Evolutionary conservation across 1,140 invertebrate species (phyloP).

Genomic region (Drosophila lacteicornis): DNA sequence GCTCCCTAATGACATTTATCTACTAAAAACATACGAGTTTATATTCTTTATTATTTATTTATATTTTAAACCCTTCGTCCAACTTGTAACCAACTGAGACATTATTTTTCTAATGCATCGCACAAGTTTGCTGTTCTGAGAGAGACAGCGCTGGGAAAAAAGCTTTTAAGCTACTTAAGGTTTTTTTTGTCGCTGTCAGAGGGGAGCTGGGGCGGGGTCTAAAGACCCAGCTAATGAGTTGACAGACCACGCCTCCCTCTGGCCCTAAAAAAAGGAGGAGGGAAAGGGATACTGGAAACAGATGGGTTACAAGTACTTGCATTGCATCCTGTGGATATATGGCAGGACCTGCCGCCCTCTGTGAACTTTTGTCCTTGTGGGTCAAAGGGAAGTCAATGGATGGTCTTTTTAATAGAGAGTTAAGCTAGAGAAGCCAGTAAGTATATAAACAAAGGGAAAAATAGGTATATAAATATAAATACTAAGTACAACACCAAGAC

Average conservation of each 20-base stretch:
- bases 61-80: not conserved
- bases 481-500: too few species aligned
- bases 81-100: not conserved
- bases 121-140: slow-evolving; percentile 13
- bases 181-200: not conserved
- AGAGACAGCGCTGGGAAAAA: slow-evolving; percentile 15
- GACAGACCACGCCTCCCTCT: slow-evolving; percentile 30
- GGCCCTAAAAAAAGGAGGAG: not conserved
- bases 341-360: not conserved
- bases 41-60: not conserved
- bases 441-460: not conserved
- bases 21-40: too few species aligned
- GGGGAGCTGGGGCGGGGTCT: not conserved
- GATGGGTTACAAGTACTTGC: slow-evolving; percentile 7
- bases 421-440: not conserved
- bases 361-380: slow-evolving; percentile 17
- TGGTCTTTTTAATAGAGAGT: not conserved
- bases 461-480: too few species aligned
- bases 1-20: not conserved
- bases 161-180: slow-evolving; percentile 47
- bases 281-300: not conserved
- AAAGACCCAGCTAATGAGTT: slow-evolving; percentile 39
- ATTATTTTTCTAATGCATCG: slow-evolving; percentile 31
- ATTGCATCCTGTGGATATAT: not conserved
- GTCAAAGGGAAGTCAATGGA: slow-evolving; percentile 7